phyloP scores from a whole-genome alignment of 2,888 invertebrate species.

The Meteorus colon region DNA sequence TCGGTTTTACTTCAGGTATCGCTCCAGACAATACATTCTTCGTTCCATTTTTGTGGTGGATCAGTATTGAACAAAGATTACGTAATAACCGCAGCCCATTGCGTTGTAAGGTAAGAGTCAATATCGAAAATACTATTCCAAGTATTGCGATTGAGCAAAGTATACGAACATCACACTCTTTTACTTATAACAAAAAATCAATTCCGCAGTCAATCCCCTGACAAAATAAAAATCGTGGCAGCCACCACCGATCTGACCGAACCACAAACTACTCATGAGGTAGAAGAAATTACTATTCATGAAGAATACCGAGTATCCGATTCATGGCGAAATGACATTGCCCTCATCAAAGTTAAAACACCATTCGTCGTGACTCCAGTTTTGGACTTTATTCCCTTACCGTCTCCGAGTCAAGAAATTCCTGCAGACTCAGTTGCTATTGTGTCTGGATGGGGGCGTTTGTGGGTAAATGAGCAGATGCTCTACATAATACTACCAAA shows the following conservation, averaged over 20 bases:
- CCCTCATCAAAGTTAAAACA: conserved; percentile 56
- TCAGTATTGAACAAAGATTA: conserved; percentile 53
- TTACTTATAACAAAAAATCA: neutral
- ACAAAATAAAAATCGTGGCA: conserved; percentile 51
- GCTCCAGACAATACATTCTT: conserved; percentile 43
- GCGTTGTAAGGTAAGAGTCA: conserved; percentile 51
- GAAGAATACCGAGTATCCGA: conserved; percentile 47
- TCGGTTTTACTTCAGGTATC: conserved; percentile 53
- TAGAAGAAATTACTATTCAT: conserved; percentile 52
- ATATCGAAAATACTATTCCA: neutral
- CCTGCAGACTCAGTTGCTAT: conserved; percentile 51
- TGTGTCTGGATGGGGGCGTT: conserved; percentile 65
- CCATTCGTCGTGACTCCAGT: conserved; percentile 73
- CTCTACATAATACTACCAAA: neutral
- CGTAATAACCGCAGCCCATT: conserved; percentile 63
- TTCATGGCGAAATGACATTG: conserved; percentile 62
- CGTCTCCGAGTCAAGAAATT: conserved; percentile 59
- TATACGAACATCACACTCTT: neutral
- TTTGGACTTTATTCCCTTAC: conserved; percentile 73
- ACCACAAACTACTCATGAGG: conserved; percentile 39
- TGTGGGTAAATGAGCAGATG: conserved; percentile 55
- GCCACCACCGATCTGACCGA: conserved; percentile 51
- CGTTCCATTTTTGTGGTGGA: conserved; percentile 60
- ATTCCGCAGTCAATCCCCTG: conserved; percentile 39
- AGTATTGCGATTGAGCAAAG: neutral